phyloP scores from a whole-genome alignment of 2,113 vertebrate genomes.

The Todiramphus saurophagus region DNA sequence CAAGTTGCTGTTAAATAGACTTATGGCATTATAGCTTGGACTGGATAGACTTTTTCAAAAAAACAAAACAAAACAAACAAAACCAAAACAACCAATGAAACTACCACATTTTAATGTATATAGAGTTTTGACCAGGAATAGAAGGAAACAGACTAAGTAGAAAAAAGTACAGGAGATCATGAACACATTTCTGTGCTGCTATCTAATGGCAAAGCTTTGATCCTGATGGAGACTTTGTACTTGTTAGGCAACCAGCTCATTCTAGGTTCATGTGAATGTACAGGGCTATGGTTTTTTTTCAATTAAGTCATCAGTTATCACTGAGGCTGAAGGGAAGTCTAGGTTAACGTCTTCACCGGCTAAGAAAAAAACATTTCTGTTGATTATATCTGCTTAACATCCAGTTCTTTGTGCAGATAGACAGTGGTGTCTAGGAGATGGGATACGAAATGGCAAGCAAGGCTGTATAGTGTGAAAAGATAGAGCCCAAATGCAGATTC shows the following conservation, averaged over 20 bases:
- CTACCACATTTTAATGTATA: not conserved
- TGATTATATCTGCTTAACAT: not conserved
- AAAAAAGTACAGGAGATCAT: not conserved
- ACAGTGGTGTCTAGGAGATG: not conserved
- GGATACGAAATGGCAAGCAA: not conserved
- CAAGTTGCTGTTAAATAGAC: not conserved
- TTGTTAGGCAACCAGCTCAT: not conserved
- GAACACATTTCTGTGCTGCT: not conserved
- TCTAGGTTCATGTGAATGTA: not conserved
- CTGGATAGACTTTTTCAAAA: not conserved
- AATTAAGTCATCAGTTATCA: not conserved
- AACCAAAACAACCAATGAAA: too few species aligned
- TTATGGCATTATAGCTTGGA: not conserved
- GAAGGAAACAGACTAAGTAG: not conserved
- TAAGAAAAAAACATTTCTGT: not conserved
- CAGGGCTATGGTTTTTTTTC: not conserved
- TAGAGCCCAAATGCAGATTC: not conserved
- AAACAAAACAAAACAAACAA: too few species aligned
- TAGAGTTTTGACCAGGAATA: not conserved
- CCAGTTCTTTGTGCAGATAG: not conserved
- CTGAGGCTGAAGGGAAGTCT: not conserved
- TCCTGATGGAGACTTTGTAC: not conserved
- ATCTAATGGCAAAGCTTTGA: not conserved
- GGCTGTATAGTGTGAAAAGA: not conserved
- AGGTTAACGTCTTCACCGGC: not conserved